phyloP scores from a whole-genome alignment of 2,888 invertebrate genomes.

The Plagodis pulveraria region DNA sequence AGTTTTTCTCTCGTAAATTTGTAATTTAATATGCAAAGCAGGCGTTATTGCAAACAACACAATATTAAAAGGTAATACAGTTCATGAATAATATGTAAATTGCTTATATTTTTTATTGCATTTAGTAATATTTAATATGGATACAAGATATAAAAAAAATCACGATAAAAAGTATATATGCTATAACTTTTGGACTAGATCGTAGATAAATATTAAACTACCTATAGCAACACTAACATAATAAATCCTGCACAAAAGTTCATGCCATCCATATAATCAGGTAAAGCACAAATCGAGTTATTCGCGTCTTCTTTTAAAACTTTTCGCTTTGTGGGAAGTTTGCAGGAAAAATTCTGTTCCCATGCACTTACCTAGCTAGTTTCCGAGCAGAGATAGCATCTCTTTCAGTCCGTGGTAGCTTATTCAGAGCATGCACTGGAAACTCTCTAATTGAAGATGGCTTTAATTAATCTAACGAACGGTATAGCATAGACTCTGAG shows the following conservation, averaged over 20 bases:
- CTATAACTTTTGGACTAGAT: too few species aligned
- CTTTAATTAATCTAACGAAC: slow-evolving; percentile 22
- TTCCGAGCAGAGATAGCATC: slow-evolving; percentile 6
- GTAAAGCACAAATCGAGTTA: slow-evolving; percentile 31
- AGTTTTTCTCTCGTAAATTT: too few species aligned
- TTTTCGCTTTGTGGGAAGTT: slow-evolving; percentile 23
- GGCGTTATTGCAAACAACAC: too few species aligned
- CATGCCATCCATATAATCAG: slow-evolving; percentile 28
- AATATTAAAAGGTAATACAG: too few species aligned
- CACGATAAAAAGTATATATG: too few species aligned
- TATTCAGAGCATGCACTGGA: slow-evolving; percentile 24
- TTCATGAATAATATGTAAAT: too few species aligned
- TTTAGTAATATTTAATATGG: too few species aligned
- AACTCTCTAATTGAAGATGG: slow-evolving; percentile 12
- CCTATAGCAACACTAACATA: background rate
- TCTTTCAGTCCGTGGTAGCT: slow-evolving; percentile 12
- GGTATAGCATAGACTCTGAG: slow-evolving; percentile 1
- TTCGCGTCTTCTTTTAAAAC: slow-evolving; percentile 28
- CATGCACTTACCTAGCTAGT: background rate
- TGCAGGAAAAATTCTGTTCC: slow-evolving; percentile 17
- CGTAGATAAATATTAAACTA: slow-evolving; percentile 4
- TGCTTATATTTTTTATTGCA: too few species aligned
- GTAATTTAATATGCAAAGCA: too few species aligned
- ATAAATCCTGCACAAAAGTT: slow-evolving; percentile 14
- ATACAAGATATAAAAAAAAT: too few species aligned